A percentile compares a stretch with the other conserved stretches of the same genome.
These are phyloP conservation scores for Strigops habroptila DNA, from an alignment of 2,113 vertebrate species.

Conservation along the genomic window DNA sequence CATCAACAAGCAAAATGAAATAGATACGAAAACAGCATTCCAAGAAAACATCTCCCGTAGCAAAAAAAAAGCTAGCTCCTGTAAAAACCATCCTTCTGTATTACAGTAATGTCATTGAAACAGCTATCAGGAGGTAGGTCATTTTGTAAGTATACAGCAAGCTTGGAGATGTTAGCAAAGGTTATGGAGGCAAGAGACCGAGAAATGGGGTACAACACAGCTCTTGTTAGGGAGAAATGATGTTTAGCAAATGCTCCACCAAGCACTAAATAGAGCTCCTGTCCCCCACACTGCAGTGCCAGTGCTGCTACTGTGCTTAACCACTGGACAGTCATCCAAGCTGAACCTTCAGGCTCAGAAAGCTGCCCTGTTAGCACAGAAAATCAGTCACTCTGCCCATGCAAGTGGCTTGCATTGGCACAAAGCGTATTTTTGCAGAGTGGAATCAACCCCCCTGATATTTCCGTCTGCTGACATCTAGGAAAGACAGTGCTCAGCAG, in stretches of 20 bases:
- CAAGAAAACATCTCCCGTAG: neutral
- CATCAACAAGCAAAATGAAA: neutral
- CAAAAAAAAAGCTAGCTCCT: neutral
- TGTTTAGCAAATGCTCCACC: neutral
- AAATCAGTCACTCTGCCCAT: neutral
- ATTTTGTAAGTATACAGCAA: neutral
- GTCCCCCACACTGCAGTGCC: neutral
- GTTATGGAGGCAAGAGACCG: neutral
- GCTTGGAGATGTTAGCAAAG: neutral
- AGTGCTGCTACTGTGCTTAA: neutral
- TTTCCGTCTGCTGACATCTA: neutral
- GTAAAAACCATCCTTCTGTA: neutral
- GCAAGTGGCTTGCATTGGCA: neutral
- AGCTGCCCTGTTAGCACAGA: neutral
- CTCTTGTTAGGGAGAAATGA: neutral
- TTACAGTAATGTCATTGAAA: neutral
- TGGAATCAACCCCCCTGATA: neutral
- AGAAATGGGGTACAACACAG: neutral
- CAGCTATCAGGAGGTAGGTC: neutral
- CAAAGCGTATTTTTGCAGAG: neutral
- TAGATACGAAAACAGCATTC: neutral
- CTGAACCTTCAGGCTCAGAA: neutral
- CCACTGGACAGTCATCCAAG: neutral
- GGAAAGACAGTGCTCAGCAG: neutral
- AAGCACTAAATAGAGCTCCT: constrained; percentile 10